phyloP scores from a whole-genome alignment of 1,140 invertebrate genomes.

The Heliconius himera region DNA sequence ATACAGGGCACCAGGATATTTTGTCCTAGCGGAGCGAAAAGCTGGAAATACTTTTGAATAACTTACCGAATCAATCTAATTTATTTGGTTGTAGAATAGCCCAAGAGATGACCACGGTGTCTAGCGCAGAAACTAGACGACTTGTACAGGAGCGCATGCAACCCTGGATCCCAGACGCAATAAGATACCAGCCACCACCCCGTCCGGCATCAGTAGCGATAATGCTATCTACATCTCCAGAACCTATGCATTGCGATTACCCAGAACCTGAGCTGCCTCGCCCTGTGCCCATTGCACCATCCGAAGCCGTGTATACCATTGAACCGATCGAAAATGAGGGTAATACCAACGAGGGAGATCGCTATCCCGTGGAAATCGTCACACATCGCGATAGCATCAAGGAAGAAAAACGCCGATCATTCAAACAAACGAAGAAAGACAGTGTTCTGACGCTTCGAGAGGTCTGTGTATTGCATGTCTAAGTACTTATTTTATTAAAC shows the following conservation, averaged over 20 bases:
- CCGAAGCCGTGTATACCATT: background rate
- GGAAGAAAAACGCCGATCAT: background rate
- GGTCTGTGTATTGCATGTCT: constrained; percentile 12
- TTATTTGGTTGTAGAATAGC: background rate
- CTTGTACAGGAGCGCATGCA: background rate
- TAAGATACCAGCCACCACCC: background rate
- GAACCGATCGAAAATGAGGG: background rate
- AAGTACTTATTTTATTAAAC: background rate
- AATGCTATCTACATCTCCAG: background rate
- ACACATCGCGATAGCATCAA: background rate
- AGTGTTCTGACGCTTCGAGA: background rate
- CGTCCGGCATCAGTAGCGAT: background rate
- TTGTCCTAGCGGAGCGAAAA: background rate
- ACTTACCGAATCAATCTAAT: background rate
- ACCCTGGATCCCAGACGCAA: background rate
- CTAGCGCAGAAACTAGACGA: background rate
- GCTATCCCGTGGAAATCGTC: background rate
- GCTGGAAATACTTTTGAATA: background rate
- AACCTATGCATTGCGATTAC: background rate
- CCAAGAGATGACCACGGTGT: background rate
- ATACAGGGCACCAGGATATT: background rate
- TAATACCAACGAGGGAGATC: background rate
- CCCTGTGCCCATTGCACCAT: background rate
- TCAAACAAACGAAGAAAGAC: background rate
- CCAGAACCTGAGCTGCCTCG: background rate